phyloP scores from a whole-genome alignment of 2,113 vertebrate species.

The Melozone crissalis region DNA sequence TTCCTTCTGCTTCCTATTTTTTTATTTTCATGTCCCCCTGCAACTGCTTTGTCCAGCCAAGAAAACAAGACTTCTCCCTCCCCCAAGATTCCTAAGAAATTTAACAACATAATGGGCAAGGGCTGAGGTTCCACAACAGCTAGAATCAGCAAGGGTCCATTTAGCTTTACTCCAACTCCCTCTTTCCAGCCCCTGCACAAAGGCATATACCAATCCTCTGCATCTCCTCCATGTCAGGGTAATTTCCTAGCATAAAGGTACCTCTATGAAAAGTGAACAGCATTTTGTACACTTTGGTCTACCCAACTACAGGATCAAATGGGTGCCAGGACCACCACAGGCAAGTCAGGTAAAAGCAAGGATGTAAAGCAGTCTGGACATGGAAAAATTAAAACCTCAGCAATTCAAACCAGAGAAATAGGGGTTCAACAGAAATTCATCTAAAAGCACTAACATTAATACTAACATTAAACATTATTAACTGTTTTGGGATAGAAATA shows the following conservation, averaged over 20 bases:
- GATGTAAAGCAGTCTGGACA: not conserved
- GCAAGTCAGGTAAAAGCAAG: not conserved
- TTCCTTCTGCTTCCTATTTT: conserved; percentile 23
- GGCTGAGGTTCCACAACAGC: not conserved
- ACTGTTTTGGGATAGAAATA: not conserved
- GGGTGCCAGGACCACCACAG: not conserved
- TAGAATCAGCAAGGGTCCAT: not conserved
- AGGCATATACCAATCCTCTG: not conserved
- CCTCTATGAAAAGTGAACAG: not conserved
- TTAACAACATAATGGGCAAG: not conserved
- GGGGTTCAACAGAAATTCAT: not conserved
- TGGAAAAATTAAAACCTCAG: not conserved
- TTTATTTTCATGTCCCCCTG: not conserved
- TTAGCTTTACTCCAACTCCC: not conserved
- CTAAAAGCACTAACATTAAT: not conserved
- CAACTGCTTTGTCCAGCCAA: conserved; percentile 7
- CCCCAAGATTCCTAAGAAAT: not conserved
- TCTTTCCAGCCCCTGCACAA: not conserved
- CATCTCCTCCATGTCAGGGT: accelerated
- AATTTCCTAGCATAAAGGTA: not conserved
- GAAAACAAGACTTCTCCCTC: not conserved
- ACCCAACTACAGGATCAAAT: not conserved
- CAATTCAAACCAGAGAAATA: not conserved
- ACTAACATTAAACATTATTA: not conserved
- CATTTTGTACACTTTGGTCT: not conserved